Conservation (phyloP, 2,113 vertebrate genomes). For the Paraplagusia blochii region DNA sequence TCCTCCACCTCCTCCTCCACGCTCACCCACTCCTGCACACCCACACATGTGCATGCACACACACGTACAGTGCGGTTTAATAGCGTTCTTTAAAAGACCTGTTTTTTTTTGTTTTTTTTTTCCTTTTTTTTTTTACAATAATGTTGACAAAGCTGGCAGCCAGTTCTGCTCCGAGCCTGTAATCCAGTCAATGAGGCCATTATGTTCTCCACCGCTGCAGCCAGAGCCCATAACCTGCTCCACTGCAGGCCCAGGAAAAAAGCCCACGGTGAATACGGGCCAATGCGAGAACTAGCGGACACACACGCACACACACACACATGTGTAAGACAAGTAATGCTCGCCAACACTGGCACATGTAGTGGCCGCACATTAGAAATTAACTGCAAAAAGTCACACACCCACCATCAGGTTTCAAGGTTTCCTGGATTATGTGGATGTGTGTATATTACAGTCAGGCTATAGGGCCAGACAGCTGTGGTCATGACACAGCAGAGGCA, state of each 20-base stretch:
- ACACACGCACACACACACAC: conserved; percentile 7
- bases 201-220: conserved; percentile 52
- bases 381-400: background rate
- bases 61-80: conserved; percentile 50
- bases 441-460: background rate
- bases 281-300: conserved; percentile 18
- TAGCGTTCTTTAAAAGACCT: conserved; percentile 56
- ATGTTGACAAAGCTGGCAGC: conserved; percentile 56
- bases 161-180: conserved; percentile 32
- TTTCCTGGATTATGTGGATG: conserved; percentile 1
- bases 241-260: conserved; percentile 28
- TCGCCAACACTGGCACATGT: conserved; percentile 2
- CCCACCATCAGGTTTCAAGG: background rate
- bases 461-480: no score
- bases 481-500: no score
- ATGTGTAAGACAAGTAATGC: conserved; percentile 1
- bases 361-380: conserved; percentile 1
- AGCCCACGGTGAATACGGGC: conserved; percentile 34
- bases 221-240: conserved; percentile 58
- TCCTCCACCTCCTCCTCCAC: conserved; percentile 5
- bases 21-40: conserved; percentile 30
- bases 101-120: no score
- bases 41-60: conserved; percentile 5
- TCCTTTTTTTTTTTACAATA: no score
- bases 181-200: conserved; percentile 63